Evolutionary conservation across 2,113 vertebrate genomes (phyloP), one percentile per base, ranked within the genome.

Genomic region (Phocoena sinus): DNA sequence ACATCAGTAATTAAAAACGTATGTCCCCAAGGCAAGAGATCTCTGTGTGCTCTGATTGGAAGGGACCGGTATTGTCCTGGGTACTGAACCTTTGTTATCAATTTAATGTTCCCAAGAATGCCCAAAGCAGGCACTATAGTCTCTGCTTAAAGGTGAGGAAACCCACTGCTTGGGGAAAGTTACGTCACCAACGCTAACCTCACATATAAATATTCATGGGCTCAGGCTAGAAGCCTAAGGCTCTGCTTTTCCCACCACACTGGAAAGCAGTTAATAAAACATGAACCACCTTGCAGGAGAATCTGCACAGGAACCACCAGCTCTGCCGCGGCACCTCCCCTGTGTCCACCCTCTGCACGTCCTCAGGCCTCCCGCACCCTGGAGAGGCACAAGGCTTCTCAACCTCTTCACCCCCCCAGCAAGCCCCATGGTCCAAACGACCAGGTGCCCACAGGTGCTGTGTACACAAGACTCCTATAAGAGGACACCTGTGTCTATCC

Each of bases 31-130:
- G 73, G 47, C n/a, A 38, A 47, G 83, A 50, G 1, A 2, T 38
- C 33, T 1, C 1, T 1, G 6, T 63, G 62, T 36, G 85, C n/a
- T 8, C 18, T 56, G 33, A 20, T 0, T 1, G 12, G 15, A 5
- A 2, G 74, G 9, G 4, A 6, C 28, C 0, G 0, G 3, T 5
- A 0, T 8, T 62, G 0, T 5, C 6, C 10, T 9, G 79, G 23
- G 33, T 8, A 13, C 88, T 82, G 20, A 73, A 17, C 6, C n/a
- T 17, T n/a, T 7, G 38, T 0, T 56, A 2, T 1, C 7, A 6
- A 67, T 11, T 28, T 25, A 20, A 13, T 8, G 38, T 23, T 23
- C 58, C 31, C 31, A 17, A 56, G 15, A 31, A 14, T 36, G 62
- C 62, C 0, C 0, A 6, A 6, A 47, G 36, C 58, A 10, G 17